Evolutionary conservation across 2,797 vertebrate genomes (phyloP), one percentile per base, ranked within the genome.

Genomic region (Onychomys torridus): DNA sequence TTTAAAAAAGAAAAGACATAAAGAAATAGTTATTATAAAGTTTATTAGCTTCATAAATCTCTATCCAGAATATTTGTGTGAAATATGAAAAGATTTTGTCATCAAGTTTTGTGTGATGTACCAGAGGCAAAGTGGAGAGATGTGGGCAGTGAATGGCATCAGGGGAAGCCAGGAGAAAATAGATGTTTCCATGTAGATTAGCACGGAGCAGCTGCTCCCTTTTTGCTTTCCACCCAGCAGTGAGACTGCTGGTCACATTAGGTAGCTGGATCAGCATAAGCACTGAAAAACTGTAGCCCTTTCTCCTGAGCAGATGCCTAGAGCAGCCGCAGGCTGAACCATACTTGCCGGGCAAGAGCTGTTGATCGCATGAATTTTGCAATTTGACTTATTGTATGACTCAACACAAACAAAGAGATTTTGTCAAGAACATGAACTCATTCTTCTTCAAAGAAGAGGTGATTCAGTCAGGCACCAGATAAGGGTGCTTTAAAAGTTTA

Each of bases 371-470:
- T 76, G 78, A 57, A 69, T 79, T 90, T 91, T 94, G 37, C 32
- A 91, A 21, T 92, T 88, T 49, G 9, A 43, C 40, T 92, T 57
- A 55, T 89, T 91, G 34, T 88, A 71, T 89, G 40, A 59, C 65
- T 76, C 49, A 27, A 37, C 17, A 94, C 55, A 92, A 88, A 93
- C 55, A 91, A 81, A 29, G 55, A 93, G 61, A 88, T 90, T 95
- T 95, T 94, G 32, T 92, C 12, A 57, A 73, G 78, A 85, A 85
- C 87, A 78, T 40, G 73, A 83, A 92, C 11, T 61, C 25, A 10
- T 78, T 92, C 46, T 94, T 89, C 57, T 61, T 92, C 86, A 88
- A 92, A 92, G 69, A 37, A 78, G 29, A 90, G 11, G 67, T 83
- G 85, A 87, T 46, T 90, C 59, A 76, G 21, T 75, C 67, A 94